Evolutionary conservation across 2,113 vertebrate genomes (phyloP), one percentile per base, ranked within the genome.

Genomic region (Climacteris rufus): DNA sequence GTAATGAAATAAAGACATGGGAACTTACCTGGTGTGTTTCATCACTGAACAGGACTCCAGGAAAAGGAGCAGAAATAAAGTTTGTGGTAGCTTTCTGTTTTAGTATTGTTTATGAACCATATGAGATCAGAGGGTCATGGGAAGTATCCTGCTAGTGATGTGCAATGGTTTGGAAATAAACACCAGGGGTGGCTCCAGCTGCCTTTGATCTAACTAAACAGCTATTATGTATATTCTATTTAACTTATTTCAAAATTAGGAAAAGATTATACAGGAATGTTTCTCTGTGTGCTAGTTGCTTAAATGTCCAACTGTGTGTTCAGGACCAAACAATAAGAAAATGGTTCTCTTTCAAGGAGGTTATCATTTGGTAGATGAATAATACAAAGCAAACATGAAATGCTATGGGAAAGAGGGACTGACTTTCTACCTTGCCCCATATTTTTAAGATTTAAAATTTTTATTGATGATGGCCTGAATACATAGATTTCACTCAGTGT

Each of bases 121-220:
- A 44, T 4, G 2, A 83, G 72, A 93, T 94, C 80, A 89, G 71
- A 90, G 76, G 56, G 64, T 91, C 80, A 25, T 35, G 30, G 39
- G 42, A 68, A 74, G 45, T 96, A 81, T 90, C 83, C 89, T 83
- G 72, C 75, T 69, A 80, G 79, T 83, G 88, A 74, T 88, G 56
- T 90, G 42, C 78, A 92, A 87, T 92, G 79, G 47, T 92, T 95
- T 96, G 91, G 80, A 96, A 95, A 61, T 92, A 90, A 93, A 90
- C 59, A 81, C 86, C 80, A 82, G 15, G 64, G 86, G 80, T 93
- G 89, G 42, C 72, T 95, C 47, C 44, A 60, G 69, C 68, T 92
- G 75, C 71, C 79, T 94, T 83, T 97, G 68, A 90, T 94, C 71
- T 92, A 72, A 54, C 54, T 89, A 81, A 92, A 86, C 83, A 42